Conservation (phyloP, 2,113 vertebrate genomes). For the Dicentrarchus labrax region DNA sequence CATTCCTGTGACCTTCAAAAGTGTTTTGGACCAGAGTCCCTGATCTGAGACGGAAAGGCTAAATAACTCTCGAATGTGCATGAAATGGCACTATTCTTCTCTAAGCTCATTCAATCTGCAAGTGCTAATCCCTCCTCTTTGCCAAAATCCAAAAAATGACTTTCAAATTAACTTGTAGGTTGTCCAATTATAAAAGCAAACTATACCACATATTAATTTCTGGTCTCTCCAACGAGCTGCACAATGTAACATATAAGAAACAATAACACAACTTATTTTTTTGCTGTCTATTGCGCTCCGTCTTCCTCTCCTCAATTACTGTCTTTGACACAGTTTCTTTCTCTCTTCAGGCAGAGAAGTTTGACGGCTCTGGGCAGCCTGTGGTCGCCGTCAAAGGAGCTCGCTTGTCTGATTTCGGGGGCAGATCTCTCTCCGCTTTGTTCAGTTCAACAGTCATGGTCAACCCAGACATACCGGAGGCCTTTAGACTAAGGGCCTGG, state of each 20-base stretch:
- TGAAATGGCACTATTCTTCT: conserved; percentile 72
- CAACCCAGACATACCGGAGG: conserved; percentile 94
- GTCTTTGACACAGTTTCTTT: conserved; percentile 28
- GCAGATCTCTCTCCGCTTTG: conserved; percentile 90
- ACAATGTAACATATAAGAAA: conserved; percentile 20
- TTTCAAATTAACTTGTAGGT: conserved; percentile 75
- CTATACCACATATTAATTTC: conserved; percentile 54
- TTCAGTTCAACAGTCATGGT: conserved; percentile 91
- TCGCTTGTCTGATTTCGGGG: conserved; percentile 93
- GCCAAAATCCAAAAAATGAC: conserved; percentile 69
- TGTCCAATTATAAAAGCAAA: conserved; percentile 69
- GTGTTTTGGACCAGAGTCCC: conserved; percentile 52
- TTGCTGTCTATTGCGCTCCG: conserved; percentile 4
- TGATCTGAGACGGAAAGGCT: conserved; percentile 61
- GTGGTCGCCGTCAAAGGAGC: conserved; percentile 93
- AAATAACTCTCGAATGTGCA: conserved; percentile 69
- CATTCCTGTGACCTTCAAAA: conserved; percentile 66
- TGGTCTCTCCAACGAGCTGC: conserved; percentile 19
- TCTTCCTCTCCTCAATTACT: conserved; percentile 32
- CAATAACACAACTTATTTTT: conserved; percentile 18
- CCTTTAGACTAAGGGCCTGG: conserved; percentile 92
- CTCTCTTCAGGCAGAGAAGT: conserved; percentile 89
- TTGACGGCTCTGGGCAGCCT: conserved; percentile 90
- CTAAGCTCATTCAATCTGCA: conserved; percentile 71
- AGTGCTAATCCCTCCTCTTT: conserved; percentile 71